Evolutionary conservation across 30 jellyfish, hydroid and myxozoan genomes (phyloP).

Genomic region (Pseudorhiza aurosa): DNA sequence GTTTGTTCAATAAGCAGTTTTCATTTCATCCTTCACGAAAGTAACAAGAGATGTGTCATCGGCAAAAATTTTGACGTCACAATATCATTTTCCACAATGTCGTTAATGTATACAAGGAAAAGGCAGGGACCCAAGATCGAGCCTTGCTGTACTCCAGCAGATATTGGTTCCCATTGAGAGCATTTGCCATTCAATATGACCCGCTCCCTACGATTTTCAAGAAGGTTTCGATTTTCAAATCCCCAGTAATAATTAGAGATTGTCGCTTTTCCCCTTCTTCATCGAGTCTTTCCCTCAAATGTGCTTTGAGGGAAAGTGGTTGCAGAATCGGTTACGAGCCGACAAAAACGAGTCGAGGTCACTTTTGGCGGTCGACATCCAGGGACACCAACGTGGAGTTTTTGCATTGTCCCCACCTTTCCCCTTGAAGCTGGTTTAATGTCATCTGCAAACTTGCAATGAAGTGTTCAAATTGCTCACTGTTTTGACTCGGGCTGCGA

Average conservation of each 20-base stretch:
- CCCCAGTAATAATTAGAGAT: slow-evolving; percentile 36
- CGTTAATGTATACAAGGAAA: no score
- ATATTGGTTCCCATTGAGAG: background rate
- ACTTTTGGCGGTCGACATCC: no score
- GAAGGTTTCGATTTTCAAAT: slow-evolving; percentile 16
- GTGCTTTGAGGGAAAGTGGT: no score
- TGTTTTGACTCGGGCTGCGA: slow-evolving; percentile 46
- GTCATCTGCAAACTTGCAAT: slow-evolving; percentile 36
- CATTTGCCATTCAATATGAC: slow-evolving; percentile 4
- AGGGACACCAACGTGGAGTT: no score
- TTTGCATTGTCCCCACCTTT: no score
- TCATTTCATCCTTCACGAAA: background rate
- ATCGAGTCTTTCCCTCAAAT: no score
- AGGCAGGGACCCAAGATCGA: background rate
- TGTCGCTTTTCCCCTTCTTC: slow-evolving; percentile 35
- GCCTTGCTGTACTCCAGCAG: background rate
- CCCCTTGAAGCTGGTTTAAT: slow-evolving; percentile 32
- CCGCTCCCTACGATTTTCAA: slow-evolving; percentile 22
- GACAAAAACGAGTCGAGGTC: no score
- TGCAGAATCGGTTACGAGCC: no score
- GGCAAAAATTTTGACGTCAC: background rate
- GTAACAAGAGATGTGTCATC: background rate
- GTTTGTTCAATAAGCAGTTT: background rate
- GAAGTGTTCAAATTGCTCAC: slow-evolving; percentile 35
- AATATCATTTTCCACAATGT: no score